Evolutionary conservation across 2,888 invertebrate genomes (phyloP).

Genomic region (Carterocephalus palaemon): DNA sequence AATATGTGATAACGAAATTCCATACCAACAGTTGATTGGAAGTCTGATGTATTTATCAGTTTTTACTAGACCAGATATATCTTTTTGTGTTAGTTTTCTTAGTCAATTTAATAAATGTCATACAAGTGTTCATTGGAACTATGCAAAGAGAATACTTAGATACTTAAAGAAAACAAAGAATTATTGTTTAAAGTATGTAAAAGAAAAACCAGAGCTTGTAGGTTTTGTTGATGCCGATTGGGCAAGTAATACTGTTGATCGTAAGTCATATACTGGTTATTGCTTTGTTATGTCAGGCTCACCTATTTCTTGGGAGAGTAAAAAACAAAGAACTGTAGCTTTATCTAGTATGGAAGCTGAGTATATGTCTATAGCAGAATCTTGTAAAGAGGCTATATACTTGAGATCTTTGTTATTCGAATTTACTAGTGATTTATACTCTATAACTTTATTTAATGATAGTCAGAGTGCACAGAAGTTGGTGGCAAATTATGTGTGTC

Average conservation of each 20-base stretch:
- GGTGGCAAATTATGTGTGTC: neutral
- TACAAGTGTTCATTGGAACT: conserved; percentile 23
- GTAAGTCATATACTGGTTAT: conserved; percentile 50
- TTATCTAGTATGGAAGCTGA: conserved; percentile 29
- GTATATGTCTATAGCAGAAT: conserved; percentile 25
- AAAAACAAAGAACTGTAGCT: conserved; percentile 28
- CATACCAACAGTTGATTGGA: conserved; percentile 29
- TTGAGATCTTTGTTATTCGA: conserved; percentile 8
- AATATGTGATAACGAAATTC: conserved; percentile 13
- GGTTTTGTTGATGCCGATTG: conserved; percentile 33
- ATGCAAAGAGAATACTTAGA: conserved; percentile 24
- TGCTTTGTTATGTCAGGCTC: conserved; percentile 33
- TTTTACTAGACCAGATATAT: conserved; percentile 22
- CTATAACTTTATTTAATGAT: neutral
- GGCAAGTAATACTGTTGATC: conserved; percentile 28
- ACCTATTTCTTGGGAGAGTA: conserved; percentile 37
- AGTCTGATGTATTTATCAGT: conserved; percentile 28
- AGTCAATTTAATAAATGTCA: conserved; percentile 29
- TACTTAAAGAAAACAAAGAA: conserved; percentile 22
- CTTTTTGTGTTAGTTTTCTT: conserved; percentile 22
- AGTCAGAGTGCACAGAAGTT: neutral
- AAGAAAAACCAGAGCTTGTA: conserved; percentile 2
- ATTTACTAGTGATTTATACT: conserved; percentile 1
- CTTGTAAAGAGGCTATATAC: conserved; percentile 23
- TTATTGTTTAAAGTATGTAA: conserved; percentile 19